These are phyloP conservation scores for Phrynocephalus forsythii DNA, from an alignment of 2,797 vertebrate genomes.

Conservation along the genomic window DNA sequence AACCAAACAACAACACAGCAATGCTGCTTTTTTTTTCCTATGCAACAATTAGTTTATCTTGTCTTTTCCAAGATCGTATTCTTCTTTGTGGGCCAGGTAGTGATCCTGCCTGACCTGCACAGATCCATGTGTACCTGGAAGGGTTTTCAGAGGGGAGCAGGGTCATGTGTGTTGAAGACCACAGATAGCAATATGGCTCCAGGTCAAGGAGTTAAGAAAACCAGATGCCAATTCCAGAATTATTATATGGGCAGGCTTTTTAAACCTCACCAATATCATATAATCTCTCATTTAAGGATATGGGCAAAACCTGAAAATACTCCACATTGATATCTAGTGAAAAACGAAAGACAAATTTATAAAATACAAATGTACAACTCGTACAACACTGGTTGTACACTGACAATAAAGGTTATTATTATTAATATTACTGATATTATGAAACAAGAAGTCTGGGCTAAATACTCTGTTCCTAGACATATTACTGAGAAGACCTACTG, in stretches of 20 bases:
- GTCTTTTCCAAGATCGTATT: slow-evolving; percentile 37
- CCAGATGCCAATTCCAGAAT: slow-evolving; percentile 58
- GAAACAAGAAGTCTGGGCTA: not conserved
- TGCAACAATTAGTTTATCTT: slow-evolving; percentile 49
- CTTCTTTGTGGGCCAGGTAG: slow-evolving; percentile 54
- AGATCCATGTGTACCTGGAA: slow-evolving; percentile 61
- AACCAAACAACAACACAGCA: not conserved
- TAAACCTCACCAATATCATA: slow-evolving; percentile 57
- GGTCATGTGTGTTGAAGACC: slow-evolving; percentile 47
- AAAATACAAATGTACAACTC: not conserved
- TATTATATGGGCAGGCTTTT: slow-evolving; percentile 36
- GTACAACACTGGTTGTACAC: no score
- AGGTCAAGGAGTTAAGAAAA: slow-evolving; percentile 59
- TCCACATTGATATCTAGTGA: slow-evolving; percentile 57
- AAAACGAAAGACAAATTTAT: slow-evolving; percentile 42
- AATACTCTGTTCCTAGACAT: slow-evolving; percentile 2
- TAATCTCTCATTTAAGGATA: slow-evolving; percentile 69
- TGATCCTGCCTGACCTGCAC: slow-evolving; percentile 57
- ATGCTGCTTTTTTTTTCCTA: not conserved
- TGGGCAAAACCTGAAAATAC: slow-evolving; percentile 66
- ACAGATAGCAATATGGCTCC: slow-evolving; percentile 59
- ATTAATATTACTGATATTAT: not conserved
- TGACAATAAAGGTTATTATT: no score
- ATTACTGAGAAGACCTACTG: not conserved
- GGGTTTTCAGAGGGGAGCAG: slow-evolving; percentile 49